Evolutionary conservation across 30 jellyfish, hydroid and myxozoan genomes (phyloP), one percentile per base, ranked within the genome.

Genomic region (Aurelia coerulea): DNA sequence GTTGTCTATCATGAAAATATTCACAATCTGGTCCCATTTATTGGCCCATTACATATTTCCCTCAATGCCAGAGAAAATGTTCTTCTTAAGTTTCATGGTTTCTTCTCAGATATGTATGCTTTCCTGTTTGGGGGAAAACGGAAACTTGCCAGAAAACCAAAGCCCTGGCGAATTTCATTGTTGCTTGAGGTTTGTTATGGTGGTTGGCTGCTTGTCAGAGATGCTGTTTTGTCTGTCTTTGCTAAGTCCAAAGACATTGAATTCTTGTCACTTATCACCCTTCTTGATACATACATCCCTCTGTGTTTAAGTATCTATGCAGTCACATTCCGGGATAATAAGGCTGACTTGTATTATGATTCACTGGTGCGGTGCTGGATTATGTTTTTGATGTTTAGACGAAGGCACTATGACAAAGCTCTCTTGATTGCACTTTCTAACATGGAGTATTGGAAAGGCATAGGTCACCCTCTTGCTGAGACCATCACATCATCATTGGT

Each of bases 361-460:
- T 42, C 83, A 19, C 10, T 68, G 59, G 31, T 68, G 58, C 10
- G 79, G 23, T 68, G 79, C 79, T 68, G 69, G 79, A 65, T 73
- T 35, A 73, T 41, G 83, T 73, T 73, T 32, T 18, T 73, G 66
- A n/a, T 42, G 34, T 73, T 39, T 73, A n/a, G 68, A 46, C 31
- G 73, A 18, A 65, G 42, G 17, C 83, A 73, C 68, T 73, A 32
- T 4, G 68, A 73, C 68, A 73, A 73, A 51, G 83, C 83, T 17
- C 73, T 62, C 12, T 62, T 62, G 73, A 62, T 62, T 62, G 73
- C 73, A n/a, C 11, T 62, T 10, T 62, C 73, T 7, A 62, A 62
- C 34, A 62, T 5, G 34, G 73, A 62, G 73, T 62, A 62, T 11
- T 62, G 73, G 73, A 62, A 62, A 62, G 73, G 73, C 73, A 62